Evolutionary conservation across 2,113 vertebrate genomes (phyloP), one percentile per base, ranked within the genome.

Genomic region (Campylomormyrus numenius): DNA sequence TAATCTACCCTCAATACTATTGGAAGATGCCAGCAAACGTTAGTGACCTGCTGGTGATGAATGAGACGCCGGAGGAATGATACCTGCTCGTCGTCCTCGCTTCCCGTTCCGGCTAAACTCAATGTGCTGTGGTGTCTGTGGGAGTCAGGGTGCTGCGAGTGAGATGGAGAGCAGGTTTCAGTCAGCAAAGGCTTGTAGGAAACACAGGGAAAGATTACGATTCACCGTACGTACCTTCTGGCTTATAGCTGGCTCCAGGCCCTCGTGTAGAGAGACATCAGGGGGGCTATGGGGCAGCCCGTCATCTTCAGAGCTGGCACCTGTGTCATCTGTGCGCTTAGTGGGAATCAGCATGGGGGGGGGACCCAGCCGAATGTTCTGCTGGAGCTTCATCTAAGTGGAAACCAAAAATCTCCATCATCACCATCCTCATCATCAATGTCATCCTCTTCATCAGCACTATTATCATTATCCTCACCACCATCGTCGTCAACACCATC

Each of bases 271-370:
- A 84, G 94, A 96, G 56, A 95, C 95, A 93, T 97, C 97, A 13
- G 97, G 97, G 92, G 97, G 97, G 89, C 97, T 98, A 45, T 95
- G 95, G 90, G 97, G 97, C 83, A 98, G 94, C 62, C 97, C 97
- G 10, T 98, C 97, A 2, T 97, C 97, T 93, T 98, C 97, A 84
- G 97, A 98, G 92, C 96, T 97, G 87, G 96, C 94, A 88, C 97
- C 97, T 0, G 96, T 89, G 85, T 98, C 97, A 53, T 97, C 97
- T 21, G 92, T 91, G 84, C 95, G 93, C 90, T 96, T 97, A 88
- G 91, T 90, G 88, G 95, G 91, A 56, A 95, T 92, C 56, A 93
- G 91, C 91, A 96, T 93, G 0, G 95, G 94, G 91, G 95, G 95
- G 3, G 94, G 95, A 13, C 95, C 95, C 92, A 96, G 31, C 91